A percentile compares a stretch with the other conserved stretches of the same genome.
Evolutionary conservation across 2,113 vertebrate species (phyloP).

Genomic region (Harpagus bidentatus): DNA sequence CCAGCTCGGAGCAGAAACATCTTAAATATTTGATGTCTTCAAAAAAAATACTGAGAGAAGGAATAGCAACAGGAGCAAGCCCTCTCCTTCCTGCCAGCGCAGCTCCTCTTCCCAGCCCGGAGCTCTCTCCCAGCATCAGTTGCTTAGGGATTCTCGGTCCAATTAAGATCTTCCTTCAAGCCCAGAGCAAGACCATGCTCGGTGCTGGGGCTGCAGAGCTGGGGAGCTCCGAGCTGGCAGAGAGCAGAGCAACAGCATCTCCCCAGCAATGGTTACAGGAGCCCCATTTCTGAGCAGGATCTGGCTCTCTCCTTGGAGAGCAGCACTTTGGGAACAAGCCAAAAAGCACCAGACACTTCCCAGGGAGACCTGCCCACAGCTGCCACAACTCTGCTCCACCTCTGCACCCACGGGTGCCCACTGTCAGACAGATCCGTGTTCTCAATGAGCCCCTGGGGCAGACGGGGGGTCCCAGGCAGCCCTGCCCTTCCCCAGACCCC

Average conservation of each 20-base stretch:
- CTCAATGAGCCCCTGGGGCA: not conserved
- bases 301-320: fast-evolving
- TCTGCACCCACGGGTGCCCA: not conserved
- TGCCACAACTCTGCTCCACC: not conserved
- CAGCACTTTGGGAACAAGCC: fast-evolving
- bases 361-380: fast-evolving
- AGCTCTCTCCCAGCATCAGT: not conserved
- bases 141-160: not conserved
- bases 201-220: not conserved
- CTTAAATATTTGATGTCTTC: not conserved
- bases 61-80: not conserved
- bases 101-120: not conserved
- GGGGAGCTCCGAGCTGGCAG: not conserved
- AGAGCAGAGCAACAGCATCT: not conserved
- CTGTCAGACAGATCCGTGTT: not conserved
- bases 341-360: fast-evolving
- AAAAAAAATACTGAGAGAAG: not conserved
- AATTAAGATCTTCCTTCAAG: not conserved
- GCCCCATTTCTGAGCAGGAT: fast-evolving
- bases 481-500: not conserved
- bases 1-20: not conserved
- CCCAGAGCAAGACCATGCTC: not conserved
- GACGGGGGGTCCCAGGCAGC: not conserved
- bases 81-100: not conserved
- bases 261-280: not conserved